A percentile compares a stretch with the other conserved stretches of the same genome.
Conservation (phyloP, 1,140 invertebrate species). For the Drosophila fuyamai region DNA sequence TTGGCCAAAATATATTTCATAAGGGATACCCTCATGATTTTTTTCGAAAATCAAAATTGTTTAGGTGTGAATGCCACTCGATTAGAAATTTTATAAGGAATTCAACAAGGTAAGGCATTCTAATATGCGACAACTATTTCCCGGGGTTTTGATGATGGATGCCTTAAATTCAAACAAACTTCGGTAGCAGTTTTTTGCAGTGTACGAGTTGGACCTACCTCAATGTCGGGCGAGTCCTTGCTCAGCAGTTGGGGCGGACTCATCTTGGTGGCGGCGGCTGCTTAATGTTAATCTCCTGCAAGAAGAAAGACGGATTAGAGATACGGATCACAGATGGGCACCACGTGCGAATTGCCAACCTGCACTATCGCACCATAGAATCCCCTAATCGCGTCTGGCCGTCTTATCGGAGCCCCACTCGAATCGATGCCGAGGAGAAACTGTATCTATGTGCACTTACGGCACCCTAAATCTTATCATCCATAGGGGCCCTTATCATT, state of each 20-base stretch:
- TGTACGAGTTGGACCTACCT: conserved; percentile 85
- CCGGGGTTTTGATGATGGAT: no score
- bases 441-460: conserved; percentile 64
- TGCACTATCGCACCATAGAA: background rate
- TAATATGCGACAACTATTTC: no score
- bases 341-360: conserved; percentile 13
- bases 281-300: background rate
- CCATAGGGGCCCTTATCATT: conserved; percentile 38
- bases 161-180: no score
- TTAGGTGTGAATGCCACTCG: no score
- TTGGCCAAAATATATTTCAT: no score
- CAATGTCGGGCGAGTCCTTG: conserved; percentile 89
- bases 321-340: background rate
- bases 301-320: background rate
- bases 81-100: no score
- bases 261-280: conserved; percentile 49
- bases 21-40: no score
- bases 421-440: conserved; percentile 18
- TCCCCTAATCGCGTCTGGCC: conserved; percentile 8
- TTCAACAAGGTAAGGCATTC: no score
- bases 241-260: conserved; percentile 86
- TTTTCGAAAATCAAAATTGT: no score
- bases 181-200: background rate
- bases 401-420: conserved; percentile 31
- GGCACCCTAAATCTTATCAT: conserved; percentile 29